Conservation (phyloP, 2,888 invertebrate genomes). For the Drosophila buzzatii region DNA sequence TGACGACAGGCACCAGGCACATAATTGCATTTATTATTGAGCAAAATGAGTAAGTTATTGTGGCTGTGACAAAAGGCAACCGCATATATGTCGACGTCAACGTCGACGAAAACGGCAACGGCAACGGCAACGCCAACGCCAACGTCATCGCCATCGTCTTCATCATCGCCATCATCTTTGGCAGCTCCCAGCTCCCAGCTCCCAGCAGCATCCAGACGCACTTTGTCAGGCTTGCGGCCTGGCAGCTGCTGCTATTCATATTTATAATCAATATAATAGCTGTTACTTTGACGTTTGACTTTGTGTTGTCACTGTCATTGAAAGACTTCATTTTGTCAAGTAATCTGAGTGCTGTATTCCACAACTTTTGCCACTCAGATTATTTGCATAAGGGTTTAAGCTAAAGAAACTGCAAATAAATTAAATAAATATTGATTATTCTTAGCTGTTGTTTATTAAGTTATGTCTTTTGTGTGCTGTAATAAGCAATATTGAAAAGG, state of each 20-base stretch:
- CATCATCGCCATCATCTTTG: constrained; percentile 23
- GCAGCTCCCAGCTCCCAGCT: constrained; percentile 1
- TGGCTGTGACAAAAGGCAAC: constrained; percentile 72
- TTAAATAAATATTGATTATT: not conserved
- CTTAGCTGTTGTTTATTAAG: not conserved
- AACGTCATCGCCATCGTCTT: constrained; percentile 28
- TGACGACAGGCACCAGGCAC: constrained; percentile 50
- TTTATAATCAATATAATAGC: constrained; percentile 76
- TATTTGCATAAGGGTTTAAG: not conserved
- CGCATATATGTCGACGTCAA: constrained; percentile 60
- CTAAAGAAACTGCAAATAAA: not conserved
- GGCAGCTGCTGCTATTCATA: constrained; percentile 65
- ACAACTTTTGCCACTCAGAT: not conserved
- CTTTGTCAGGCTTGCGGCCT: constrained; percentile 59
- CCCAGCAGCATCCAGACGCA: constrained; percentile 47
- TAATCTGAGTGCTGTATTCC: constrained; percentile 19
- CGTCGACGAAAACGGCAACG: constrained; percentile 17
- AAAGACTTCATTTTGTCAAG: constrained; percentile 53
- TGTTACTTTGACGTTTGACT: constrained; percentile 73
- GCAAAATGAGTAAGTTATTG: constrained; percentile 81
- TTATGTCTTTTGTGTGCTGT: no score
- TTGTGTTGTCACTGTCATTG: constrained; percentile 67
- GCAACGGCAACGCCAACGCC: constrained; percentile 20
- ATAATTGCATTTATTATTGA: constrained; percentile 83
- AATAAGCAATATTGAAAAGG: no score